Base-by-base conservation (phyloP, 2,797 vertebrate genomes). In the Acanthis flammea region DNA sequence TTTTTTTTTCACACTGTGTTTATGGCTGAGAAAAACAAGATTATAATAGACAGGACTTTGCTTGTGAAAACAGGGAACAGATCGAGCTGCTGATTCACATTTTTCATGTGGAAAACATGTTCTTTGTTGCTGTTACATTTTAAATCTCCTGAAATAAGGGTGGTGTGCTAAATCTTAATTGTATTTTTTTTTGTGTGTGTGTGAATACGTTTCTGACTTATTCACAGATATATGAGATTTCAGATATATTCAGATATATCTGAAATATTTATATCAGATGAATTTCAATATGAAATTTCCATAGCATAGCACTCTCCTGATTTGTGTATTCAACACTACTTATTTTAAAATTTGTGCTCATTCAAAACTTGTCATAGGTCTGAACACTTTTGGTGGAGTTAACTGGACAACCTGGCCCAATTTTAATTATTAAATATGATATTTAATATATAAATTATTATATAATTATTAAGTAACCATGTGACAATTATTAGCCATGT, bases 401-500 rank as follows among this genome's bases (percentile, higher is more conserved):
- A 67, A 51, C 33, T 50, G 45, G 77, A 53, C 55, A 81, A 12
- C 21, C 9, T 23, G 22, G 47, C 9, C 45, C 22, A 11, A 83
- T 86, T 61, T 61, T 3, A n/a, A 78, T 80, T 45, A 9, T 35
- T 51, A 41, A 55, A 12, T 41, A 87, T 37, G 27, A 58, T 37
- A 37, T 27, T 27, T 19, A 37, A 37, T 58, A 1, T 13, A 37
- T 9, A 2, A 58, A 58, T 19, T 37, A 19, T 37, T 27, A 13
- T 21, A 9, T 5, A 31, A 78, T 80, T 45, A 7, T 31, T 48
- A 41, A 62, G 19, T 47, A 85, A 61, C 8, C 4, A 9, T n/a
- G n/a, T n/a, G n/a, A n/a, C n/a, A n/a, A n/a, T n/a, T n/a, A n/a
- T 0, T 47, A 85, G 57, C 10, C 4, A 9, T 0, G 0, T 61